Percentiles rank a stretch among this genome's conserved stretches.
Conservation (phyloP, 2,113 vertebrate genomes). For the Prionailurus bengalensis region DNA sequence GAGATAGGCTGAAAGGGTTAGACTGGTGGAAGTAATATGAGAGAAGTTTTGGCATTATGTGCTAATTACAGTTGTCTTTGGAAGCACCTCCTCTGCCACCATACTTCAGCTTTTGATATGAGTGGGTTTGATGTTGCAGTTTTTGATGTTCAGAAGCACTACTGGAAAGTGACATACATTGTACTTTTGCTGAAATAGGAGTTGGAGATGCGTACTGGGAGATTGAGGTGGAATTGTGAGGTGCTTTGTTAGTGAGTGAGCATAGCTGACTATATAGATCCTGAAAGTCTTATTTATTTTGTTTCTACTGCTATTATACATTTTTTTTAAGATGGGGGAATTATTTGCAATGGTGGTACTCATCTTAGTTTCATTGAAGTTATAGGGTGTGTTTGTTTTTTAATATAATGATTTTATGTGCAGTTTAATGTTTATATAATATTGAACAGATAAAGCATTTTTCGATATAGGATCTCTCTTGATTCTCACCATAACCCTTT, state of each 20-base stretch:
- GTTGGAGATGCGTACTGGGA: not conserved
- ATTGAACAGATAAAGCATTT: not conserved
- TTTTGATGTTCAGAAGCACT: not conserved
- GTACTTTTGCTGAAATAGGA: not conserved
- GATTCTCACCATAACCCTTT: constrained; percentile 3
- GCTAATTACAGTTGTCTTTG: not conserved
- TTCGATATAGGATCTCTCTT: not conserved
- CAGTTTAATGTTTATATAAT: not conserved
- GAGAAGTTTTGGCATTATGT: constrained; percentile 1
- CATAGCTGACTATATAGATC: not conserved
- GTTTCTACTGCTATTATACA: not conserved
- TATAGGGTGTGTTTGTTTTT: not conserved
- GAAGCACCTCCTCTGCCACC: not conserved
- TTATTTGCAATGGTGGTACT: not conserved
- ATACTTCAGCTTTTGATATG: not conserved
- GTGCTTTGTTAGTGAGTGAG: not conserved
- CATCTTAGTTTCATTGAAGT: not conserved
- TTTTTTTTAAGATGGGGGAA: constrained; percentile 21
- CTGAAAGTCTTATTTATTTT: not conserved
- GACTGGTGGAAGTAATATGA: not conserved
- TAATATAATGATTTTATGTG: not conserved
- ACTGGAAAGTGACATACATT: not conserved
- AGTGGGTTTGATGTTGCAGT: not conserved
- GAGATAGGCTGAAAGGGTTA: not conserved
- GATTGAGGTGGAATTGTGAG: not conserved